Evolutionary conservation across 2,113 vertebrate genomes (phyloP), one percentile per base, ranked within the genome.

Genomic region (Hypocryptadius cinnamomeus): DNA sequence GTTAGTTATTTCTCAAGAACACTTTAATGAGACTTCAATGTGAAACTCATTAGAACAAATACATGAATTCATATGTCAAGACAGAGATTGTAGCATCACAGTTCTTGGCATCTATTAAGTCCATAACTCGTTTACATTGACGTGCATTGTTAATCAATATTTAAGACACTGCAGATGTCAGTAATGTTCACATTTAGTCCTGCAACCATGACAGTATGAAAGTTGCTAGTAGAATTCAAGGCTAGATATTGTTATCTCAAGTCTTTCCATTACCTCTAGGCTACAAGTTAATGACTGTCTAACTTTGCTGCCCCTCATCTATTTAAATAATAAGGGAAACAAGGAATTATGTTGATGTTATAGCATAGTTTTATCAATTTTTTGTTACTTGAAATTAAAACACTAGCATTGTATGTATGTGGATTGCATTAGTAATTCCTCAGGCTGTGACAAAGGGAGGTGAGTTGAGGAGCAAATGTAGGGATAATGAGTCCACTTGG

Each of bases 31-130:
- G 95, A 95, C 84, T 91, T 94, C 93, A 79, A 93, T 93, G 91
- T 95, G 95, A 96, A 97, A 97, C 94, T 97, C 97, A 97, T 97
- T 97, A 97, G 94, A 86, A 96, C 96, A 96, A 90, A 97, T 97
- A 93, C 8, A 85, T 92, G 96, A 96, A 94, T 96, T 97, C 96
- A 91, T 97, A 97, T 97, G 96, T 97, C 97, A 97, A 92, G 95
- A 85, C 82, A 94, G 95, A 93, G 94, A 94, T 94, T 94, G 91
- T 85, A 96, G 95, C 92, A 96, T 94, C 93, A 87, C 86, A 66
- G 66, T 94, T 96, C 95, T 96, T 97, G 94, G 95, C 96, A 96
- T 96, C 95, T 95, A 97, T 97, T 97, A 97, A 97, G 89, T 97
- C 96, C 97, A 96, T 97, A 95, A 97, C 95, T 97, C 90, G 37